Evolutionary conservation across 2,113 vertebrate genomes (phyloP).

Genomic region (Cnemophilus loriae): DNA sequence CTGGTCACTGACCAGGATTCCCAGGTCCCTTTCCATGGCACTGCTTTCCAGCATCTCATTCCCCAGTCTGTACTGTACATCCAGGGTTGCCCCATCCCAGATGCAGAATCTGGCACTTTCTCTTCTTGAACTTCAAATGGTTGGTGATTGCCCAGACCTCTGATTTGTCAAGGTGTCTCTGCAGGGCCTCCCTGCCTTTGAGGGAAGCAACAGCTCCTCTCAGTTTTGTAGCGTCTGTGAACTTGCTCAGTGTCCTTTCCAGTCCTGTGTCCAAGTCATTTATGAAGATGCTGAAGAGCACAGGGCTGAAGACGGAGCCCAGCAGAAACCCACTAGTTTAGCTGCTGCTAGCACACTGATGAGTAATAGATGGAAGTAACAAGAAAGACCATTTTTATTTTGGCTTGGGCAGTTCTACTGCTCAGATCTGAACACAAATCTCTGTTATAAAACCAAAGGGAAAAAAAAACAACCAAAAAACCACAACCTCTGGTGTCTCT

Average conservation of each 20-base stretch:
- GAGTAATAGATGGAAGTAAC: background rate
- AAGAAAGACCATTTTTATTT: background rate
- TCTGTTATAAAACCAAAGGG: background rate
- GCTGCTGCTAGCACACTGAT: background rate
- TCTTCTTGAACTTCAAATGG: background rate
- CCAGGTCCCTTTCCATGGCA: background rate
- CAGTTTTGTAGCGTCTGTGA: fast-evolving
- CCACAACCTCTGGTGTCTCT: background rate
- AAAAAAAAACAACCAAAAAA: fast-evolving
- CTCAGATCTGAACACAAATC: background rate
- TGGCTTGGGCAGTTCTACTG: background rate
- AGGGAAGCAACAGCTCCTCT: background rate
- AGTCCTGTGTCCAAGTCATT: background rate
- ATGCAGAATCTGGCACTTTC: background rate
- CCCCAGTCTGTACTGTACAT: background rate
- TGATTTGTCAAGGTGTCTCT: fast-evolving
- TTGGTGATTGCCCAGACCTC: background rate
- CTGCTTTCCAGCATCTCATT: background rate
- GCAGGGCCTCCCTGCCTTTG: background rate
- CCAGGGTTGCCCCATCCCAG: background rate
- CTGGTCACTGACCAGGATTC: fast-evolving
- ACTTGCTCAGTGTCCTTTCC: background rate
- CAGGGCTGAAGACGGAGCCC: background rate
- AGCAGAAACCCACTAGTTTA: background rate
- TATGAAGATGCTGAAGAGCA: background rate